Percentiles rank a stretch among this genome's conserved stretches.
Conservation (phyloP, 2,888 invertebrate genomes). For the Hypomecis punctinalis region DNA sequence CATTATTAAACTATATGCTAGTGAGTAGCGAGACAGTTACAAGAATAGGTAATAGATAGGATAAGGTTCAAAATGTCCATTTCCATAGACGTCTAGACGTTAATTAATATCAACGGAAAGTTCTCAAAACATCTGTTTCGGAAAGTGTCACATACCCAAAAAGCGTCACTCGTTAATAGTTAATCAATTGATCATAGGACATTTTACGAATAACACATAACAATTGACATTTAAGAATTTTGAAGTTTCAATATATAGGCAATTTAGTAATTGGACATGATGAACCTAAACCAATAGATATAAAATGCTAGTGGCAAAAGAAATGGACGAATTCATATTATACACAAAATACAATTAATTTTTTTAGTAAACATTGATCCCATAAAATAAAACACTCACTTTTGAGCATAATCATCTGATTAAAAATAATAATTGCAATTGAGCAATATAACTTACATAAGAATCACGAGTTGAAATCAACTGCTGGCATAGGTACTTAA, state of each 20-base stretch:
- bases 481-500: slow-evolving; percentile 66
- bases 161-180: too few species aligned
- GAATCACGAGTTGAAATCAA: slow-evolving; percentile 64
- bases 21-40: slow-evolving; percentile 65
- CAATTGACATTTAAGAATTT: too few species aligned
- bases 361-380: slow-evolving; percentile 66
- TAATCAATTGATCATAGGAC: too few species aligned
- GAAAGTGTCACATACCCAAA: too few species aligned
- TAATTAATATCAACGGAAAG: too few species aligned
- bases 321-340: slow-evolving; percentile 71
- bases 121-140: too few species aligned
- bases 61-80: too few species aligned
- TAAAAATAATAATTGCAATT: slow-evolving; percentile 71
- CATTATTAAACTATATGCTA: slow-evolving; percentile 76
- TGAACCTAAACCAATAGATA: slow-evolving; percentile 22
- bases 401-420: slow-evolving; percentile 79
- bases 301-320: slow-evolving; percentile 51
- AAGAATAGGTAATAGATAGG: slow-evolving; percentile 45
- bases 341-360: slow-evolving; percentile 59
- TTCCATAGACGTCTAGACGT: too few species aligned
- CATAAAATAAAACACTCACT: slow-evolving; percentile 74
- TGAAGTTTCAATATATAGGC: too few species aligned
- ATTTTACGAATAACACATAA: too few species aligned
- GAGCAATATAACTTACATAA: slow-evolving; percentile 73
- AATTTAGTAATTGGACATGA: too few species aligned